Conservation (phyloP, 2,888 invertebrate genomes). For the Theristus sp. region DNA sequence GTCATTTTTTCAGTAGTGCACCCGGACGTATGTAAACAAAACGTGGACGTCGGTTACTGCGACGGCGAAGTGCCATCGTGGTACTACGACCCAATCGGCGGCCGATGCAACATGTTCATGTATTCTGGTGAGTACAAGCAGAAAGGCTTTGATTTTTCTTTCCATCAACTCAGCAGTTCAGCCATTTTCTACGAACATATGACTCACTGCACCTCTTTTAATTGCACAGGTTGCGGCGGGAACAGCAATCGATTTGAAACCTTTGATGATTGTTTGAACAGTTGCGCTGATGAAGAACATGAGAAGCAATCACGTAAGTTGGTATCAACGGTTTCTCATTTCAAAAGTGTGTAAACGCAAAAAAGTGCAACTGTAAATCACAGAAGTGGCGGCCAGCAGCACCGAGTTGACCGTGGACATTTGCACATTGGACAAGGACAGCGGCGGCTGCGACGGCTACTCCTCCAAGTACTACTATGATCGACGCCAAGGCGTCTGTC, state of each 20-base stretch:
- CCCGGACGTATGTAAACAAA: constrained; percentile 1
- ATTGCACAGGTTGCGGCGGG: constrained; percentile 24
- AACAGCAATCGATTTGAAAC: constrained; percentile 22
- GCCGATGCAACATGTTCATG: constrained; percentile 16
- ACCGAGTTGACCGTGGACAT: too few species aligned
- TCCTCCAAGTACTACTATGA: background rate
- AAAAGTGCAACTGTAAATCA: too few species aligned
- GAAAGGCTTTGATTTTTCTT: background rate
- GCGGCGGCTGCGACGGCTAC: background rate
- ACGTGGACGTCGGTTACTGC: constrained; percentile 4
- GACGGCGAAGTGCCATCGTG: constrained; percentile 6
- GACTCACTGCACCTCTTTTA: too few species aligned
- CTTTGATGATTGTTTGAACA: constrained; percentile 14
- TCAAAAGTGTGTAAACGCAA: too few species aligned
- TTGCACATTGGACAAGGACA: background rate
- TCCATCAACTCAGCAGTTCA: too few species aligned
- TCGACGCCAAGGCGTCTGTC: background rate
- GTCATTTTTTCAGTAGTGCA: background rate
- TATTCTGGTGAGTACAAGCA: constrained; percentile 9
- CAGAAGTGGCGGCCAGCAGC: too few species aligned
- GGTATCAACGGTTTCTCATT: too few species aligned
- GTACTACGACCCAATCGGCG: constrained; percentile 10
- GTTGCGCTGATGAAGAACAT: constrained; percentile 9
- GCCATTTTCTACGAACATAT: too few species aligned
- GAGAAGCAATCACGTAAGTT: too few species aligned